Percentiles rank a stretch among this genome's conserved stretches.
Evolutionary conservation across 2,797 vertebrate species (phyloP).

Genomic region (Pangasius sanitwongsei): DNA sequence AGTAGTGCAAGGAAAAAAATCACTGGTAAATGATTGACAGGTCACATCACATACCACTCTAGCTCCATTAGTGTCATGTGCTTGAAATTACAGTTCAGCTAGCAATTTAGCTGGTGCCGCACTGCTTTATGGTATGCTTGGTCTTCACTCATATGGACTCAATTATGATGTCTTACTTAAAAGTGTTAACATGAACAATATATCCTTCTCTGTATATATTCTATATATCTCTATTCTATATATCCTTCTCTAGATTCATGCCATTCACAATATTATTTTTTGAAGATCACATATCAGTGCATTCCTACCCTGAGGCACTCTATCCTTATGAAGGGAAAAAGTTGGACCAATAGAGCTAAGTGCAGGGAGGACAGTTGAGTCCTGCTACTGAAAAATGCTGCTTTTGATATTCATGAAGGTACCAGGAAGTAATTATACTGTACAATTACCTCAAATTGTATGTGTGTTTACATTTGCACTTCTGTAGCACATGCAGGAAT

Average conservation of each 20-base stretch:
- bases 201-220: conserved; percentile 14
- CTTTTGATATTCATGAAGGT: background rate
- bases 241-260: conserved; percentile 33
- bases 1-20: background rate
- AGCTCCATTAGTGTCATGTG: conserved; percentile 50
- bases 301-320: background rate
- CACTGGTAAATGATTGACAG: conserved; percentile 36
- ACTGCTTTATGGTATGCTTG: conserved; percentile 13
- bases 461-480: background rate
- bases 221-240: background rate
- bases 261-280: conserved; percentile 48
- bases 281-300: conserved; percentile 22
- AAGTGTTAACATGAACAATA: conserved; percentile 39
- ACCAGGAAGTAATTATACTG: background rate
- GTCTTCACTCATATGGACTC: conserved; percentile 40
- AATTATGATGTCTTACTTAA: conserved; percentile 33
- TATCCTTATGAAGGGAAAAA: background rate
- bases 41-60: conserved; percentile 21
- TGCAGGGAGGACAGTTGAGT: background rate
- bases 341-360: background rate
- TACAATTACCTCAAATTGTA: background rate
- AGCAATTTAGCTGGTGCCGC: background rate
- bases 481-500: background rate
- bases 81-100: background rate
- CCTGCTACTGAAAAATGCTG: background rate